phyloP scores from a whole-genome alignment of 2,113 vertebrate species.

The Onychostoma macrolepis region DNA sequence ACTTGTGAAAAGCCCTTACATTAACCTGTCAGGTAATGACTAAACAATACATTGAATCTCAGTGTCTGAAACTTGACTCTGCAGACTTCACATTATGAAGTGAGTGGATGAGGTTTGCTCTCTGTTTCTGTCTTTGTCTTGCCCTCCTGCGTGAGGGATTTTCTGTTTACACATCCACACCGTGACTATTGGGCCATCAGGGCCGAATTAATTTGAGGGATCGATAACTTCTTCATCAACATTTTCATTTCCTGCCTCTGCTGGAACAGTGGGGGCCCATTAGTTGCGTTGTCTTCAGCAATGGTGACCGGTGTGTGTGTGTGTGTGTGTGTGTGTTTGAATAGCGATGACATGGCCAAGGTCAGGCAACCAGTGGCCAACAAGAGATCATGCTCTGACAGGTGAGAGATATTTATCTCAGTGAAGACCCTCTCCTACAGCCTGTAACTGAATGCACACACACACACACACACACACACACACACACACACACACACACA shows the following conservation, averaged over 20 bases:
- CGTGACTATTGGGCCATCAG: conserved; percentile 36
- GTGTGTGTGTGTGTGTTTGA: conserved; percentile 22
- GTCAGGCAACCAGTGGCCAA: conserved; percentile 40
- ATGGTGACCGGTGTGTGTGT: conserved; percentile 17
- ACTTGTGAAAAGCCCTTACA: neutral
- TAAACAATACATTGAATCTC: neutral
- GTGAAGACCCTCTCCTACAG: conserved; percentile 3
- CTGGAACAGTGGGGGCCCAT: conserved; percentile 14
- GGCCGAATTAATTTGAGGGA: conserved; percentile 50
- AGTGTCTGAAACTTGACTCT: neutral
- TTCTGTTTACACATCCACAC: conserved; percentile 48
- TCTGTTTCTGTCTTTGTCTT: neutral
- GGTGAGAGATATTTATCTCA: conserved; percentile 54
- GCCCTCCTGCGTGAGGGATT: conserved; percentile 40
- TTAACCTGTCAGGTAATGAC: neutral
- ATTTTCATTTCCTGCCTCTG: conserved; percentile 48
- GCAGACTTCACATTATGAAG: conserved; percentile 22
- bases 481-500: too few species aligned
- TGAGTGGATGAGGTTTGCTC: conserved; percentile 15
- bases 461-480: neutral
- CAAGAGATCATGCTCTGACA: conserved; percentile 43
- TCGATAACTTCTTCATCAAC: conserved; percentile 48
- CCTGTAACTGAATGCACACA: neutral
- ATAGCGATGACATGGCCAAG: conserved; percentile 44
- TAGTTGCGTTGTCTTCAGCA: conserved; percentile 35